Conservation (phyloP, 2,888 invertebrate species). For the Frankliniella fusca region DNA sequence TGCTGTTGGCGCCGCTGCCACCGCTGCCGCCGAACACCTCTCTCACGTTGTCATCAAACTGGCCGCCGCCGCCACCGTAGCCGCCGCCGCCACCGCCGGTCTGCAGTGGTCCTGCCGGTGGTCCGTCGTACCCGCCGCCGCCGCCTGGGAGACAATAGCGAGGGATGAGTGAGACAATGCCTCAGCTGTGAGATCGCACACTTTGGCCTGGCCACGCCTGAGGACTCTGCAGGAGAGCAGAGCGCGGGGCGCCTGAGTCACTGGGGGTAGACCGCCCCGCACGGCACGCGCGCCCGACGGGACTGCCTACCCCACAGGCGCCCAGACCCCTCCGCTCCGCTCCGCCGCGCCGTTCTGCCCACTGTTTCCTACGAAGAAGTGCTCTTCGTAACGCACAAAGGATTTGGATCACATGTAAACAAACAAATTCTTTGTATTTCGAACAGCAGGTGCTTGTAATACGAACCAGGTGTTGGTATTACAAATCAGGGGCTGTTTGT, state of each 20-base stretch:
- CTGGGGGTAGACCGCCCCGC: neutral
- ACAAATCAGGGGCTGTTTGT: too few species aligned
- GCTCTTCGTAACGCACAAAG: too few species aligned
- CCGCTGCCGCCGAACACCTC: constrained; percentile 12
- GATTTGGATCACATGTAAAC: too few species aligned
- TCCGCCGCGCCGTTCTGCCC: neutral
- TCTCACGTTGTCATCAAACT: neutral
- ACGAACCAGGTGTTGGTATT: too few species aligned
- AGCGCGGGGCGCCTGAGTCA: neutral
- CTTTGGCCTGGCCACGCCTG: too few species aligned
- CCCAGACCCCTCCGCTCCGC: neutral
- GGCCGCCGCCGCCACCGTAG: neutral
- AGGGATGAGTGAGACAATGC: too few species aligned
- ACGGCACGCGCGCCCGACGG: neutral
- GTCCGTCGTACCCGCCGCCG: neutral
- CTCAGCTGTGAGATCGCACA: too few species aligned
- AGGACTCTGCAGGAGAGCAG: too few species aligned
- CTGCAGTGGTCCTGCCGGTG: neutral
- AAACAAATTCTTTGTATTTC: too few species aligned
- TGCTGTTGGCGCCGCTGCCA: constrained; percentile 4
- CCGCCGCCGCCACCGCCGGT: neutral
- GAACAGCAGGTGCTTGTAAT: too few species aligned
- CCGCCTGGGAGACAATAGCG: neutral
- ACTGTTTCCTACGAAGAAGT: too few species aligned
- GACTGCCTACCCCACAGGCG: neutral